Conservation (phyloP, 2,113 vertebrate species). For the Herpailurus yagouaroundi region DNA sequence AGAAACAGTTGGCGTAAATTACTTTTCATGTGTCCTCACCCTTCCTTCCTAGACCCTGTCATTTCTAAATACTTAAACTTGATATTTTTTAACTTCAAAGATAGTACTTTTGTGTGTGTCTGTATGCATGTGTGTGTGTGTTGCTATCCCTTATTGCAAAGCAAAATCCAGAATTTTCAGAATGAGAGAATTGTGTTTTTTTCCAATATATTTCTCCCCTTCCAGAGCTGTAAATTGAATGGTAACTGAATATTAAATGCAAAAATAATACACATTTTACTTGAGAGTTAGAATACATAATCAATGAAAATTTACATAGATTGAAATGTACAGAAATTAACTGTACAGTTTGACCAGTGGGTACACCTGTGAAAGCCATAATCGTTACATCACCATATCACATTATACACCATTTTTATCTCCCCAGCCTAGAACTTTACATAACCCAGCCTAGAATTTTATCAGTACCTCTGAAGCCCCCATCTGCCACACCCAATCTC, state of each 20-base stretch:
- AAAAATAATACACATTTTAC: not conserved
- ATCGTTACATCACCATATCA: not conserved
- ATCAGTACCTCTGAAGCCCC: not conserved
- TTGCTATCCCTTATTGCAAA: not conserved
- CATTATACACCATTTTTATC: not conserved
- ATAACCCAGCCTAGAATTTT: not conserved
- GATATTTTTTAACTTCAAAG: constrained; percentile 20
- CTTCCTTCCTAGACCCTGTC: not conserved
- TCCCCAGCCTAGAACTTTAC: not conserved
- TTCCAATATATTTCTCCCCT: not conserved
- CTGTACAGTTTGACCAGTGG: not conserved
- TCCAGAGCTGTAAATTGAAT: not conserved
- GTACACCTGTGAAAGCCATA: not conserved
- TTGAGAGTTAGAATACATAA: not conserved
- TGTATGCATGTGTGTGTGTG: not conserved
- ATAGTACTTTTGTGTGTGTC: not conserved
- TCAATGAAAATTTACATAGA: not conserved
- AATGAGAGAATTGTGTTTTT: not conserved
- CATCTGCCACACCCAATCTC: not conserved
- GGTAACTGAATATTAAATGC: constrained; percentile 4
- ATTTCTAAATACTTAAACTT: constrained; percentile 34
- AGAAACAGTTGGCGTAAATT: not conserved
- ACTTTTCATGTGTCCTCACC: not conserved
- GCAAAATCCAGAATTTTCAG: not conserved
- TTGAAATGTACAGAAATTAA: not conserved